Base-by-base conservation (phyloP, 2,797 vertebrate species). In the Thunnus albacares region DNA sequence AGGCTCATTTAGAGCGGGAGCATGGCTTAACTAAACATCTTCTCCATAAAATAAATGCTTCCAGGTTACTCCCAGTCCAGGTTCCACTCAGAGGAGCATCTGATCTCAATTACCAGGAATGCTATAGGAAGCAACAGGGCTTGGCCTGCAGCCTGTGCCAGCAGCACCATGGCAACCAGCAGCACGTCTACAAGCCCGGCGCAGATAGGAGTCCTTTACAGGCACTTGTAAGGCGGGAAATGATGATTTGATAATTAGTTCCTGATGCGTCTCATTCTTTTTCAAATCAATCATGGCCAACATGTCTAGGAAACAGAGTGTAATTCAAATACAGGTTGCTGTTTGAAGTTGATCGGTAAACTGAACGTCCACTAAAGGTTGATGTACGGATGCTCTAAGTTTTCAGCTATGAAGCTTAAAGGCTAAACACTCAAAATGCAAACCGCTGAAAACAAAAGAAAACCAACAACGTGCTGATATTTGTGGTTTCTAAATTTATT, bases 41-140 rank as follows among this genome's bases (percentile, higher is more conserved):
- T 94, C 95, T 95, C 95, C 95, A 96, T 96, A 97, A 96, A 96
- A 95, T 97, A 98, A 98, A 96, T 97, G 97, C 95, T 98, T 97
- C 97, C 97, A 98, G 97, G 96, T 96, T 97, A 96, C 93, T 90
- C 89, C 86, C 81, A 77, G 93, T 94, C 94, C 83, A 92, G 96
- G 96, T 96, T 96, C 93, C 91, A 79, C 76, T 90, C 82, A 57
- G 63, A 92, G 92, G 82, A 76, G 90, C 97, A 97, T 96, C 96
- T 97, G 96, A 96, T 95, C 94, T 95, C 96, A 97, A 97, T 97
- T 97, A 97, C 89, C 83, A 81, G 91, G 53, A 76, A 91, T 87
- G 89, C 1, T 93, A 93, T 96, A 95, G 95, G 93, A 95, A 92
- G 89, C 91, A 67, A 61, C 22, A 18, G 61, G 84, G 94, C 95